These are phyloP conservation scores for Platyura marginata DNA, from an alignment of 1,140 invertebrate genomes.

Conservation along the genomic window DNA sequence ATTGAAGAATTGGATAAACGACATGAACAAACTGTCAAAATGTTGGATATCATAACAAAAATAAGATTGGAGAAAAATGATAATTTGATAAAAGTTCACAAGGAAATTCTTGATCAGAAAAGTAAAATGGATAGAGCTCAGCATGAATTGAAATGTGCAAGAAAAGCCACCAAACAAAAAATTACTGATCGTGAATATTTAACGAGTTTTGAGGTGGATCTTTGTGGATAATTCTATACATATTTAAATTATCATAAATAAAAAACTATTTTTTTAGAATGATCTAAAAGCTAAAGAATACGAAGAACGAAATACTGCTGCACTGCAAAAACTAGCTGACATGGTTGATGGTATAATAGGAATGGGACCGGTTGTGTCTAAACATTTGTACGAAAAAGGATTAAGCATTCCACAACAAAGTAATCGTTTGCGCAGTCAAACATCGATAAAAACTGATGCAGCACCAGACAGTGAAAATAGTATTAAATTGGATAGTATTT, in stretches of 20 bases:
- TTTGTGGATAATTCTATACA: neutral
- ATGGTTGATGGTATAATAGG: slow-evolving; percentile 10
- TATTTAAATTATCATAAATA: neutral
- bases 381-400: slow-evolving; percentile 14
- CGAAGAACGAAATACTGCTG: slow-evolving; percentile 20
- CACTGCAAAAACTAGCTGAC: slow-evolving; percentile 21
- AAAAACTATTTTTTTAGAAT: slow-evolving; percentile 6
- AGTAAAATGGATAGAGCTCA: slow-evolving; percentile 16
- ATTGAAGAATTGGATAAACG: slow-evolving; percentile 8
- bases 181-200: slow-evolving; percentile 18
- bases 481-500: too few species aligned
- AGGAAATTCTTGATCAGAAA: slow-evolving; percentile 17
- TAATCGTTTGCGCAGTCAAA: neutral
- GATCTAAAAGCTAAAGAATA: slow-evolving; percentile 20
- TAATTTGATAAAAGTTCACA: slow-evolving; percentile 10
- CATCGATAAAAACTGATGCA: too few species aligned
- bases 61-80: slow-evolving; percentile 12
- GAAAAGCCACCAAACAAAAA: slow-evolving; percentile 11
- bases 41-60: slow-evolving; percentile 4
- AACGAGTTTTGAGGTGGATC: slow-evolving; percentile 10
- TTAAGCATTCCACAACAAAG: slow-evolving; percentile 14
- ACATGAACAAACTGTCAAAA: slow-evolving; percentile 6
- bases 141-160: slow-evolving; percentile 14
- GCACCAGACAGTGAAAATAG: too few species aligned
- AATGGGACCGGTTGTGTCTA: slow-evolving; percentile 11